These are phyloP conservation scores for Acanthis flammea DNA, from an alignment of 2,797 vertebrate species.

Conservation along the genomic window DNA sequence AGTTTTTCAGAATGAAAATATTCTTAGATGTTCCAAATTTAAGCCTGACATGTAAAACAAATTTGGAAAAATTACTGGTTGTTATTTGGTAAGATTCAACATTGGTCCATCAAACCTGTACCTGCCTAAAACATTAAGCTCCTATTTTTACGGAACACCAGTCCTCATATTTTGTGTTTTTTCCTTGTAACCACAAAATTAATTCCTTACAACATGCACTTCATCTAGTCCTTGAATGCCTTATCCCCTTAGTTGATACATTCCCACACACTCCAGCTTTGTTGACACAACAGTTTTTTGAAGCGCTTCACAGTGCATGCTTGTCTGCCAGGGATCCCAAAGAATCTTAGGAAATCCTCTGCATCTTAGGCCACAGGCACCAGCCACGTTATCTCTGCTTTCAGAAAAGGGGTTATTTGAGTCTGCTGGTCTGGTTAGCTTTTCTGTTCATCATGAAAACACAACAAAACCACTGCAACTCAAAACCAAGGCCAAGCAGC, in stretches of 20 bases:
- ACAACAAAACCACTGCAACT: not conserved
- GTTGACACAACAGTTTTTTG: constrained; percentile 48
- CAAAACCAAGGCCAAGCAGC: not conserved
- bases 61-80: not conserved
- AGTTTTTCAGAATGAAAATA: not conserved
- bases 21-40: not conserved
- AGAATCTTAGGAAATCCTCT: constrained; percentile 64
- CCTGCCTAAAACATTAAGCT: not conserved
- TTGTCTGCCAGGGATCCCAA: constrained; percentile 1
- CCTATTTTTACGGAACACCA: not conserved
- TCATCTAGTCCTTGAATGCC: not conserved
- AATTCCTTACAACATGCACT: not conserved
- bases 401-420: not conserved
- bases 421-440: not conserved
- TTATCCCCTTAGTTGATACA: not conserved
- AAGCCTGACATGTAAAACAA: not conserved
- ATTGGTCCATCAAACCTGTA: not conserved
- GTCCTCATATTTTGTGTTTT: not conserved
- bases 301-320: constrained; percentile 1
- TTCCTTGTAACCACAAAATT: not conserved
- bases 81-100: not conserved
- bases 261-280: constrained; percentile 63
- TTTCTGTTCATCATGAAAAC: not conserved
- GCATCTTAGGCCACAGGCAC: not conserved
- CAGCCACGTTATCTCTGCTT: not conserved